These are phyloP conservation scores for Erythrocercus mccallii DNA, from an alignment of 2,113 vertebrate species.

Conservation along the genomic window DNA sequence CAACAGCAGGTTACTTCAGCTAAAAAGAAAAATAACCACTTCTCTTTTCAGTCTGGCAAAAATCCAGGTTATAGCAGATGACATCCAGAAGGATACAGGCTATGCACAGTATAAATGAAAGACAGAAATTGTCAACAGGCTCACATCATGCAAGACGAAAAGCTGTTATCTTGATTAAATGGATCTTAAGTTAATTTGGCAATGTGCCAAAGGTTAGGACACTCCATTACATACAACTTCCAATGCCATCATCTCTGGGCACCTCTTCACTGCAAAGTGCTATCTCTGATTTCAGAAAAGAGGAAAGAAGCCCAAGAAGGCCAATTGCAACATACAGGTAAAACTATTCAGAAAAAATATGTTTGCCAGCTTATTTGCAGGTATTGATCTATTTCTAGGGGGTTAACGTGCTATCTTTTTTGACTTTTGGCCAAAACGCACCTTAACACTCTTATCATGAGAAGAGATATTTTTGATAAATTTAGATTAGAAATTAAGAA, in stretches of 20 bases:
- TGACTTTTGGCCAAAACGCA: neutral
- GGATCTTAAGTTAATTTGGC: neutral
- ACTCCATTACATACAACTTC: neutral
- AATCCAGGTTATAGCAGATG: conserved; percentile 21
- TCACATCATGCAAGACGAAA: neutral
- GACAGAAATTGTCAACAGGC: neutral
- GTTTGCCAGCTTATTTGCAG: neutral
- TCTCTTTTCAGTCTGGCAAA: conserved; percentile 2
- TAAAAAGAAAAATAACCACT: neutral
- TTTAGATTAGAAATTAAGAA: neutral
- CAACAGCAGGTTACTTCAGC: neutral
- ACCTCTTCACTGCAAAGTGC: neutral
- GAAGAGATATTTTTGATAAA: neutral
- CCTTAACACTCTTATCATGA: neutral
- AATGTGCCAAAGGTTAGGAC: neutral
- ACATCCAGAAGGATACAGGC: neutral
- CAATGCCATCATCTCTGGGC: neutral
- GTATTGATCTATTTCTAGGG: neutral
- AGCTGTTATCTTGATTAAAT: neutral
- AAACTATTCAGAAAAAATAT: neutral
- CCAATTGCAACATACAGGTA: neutral
- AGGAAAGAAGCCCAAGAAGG: neutral
- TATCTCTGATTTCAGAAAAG: neutral
- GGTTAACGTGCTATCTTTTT: neutral
- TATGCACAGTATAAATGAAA: neutral